Conservation (phyloP, 2,888 invertebrate species). For the Pterostichus niger region DNA sequence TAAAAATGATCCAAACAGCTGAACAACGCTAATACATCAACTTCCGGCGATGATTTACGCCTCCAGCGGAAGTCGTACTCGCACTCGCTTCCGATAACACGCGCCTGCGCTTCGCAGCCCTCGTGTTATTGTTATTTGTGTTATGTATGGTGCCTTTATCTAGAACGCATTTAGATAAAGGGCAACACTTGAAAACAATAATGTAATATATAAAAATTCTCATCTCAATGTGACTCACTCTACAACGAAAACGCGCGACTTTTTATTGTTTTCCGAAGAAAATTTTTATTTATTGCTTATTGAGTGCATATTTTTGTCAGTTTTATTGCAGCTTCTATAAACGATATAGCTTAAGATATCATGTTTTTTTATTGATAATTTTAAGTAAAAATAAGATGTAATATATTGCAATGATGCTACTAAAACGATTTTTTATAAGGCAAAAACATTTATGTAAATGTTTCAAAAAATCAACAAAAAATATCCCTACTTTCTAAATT, state of each 20-base stretch:
- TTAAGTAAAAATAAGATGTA: neutral
- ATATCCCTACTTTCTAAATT: neutral
- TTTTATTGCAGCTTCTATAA: slow-evolving; percentile 43
- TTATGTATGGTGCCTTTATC: slow-evolving; percentile 66
- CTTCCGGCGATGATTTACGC: slow-evolving; percentile 47
- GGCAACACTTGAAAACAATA: slow-evolving; percentile 65
- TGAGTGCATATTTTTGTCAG: slow-evolving; percentile 39
- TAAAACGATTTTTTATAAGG: slow-evolving; percentile 26
- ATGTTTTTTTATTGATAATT: slow-evolving; percentile 47
- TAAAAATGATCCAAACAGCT: slow-evolving; percentile 52
- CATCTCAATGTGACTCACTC: slow-evolving; percentile 11
- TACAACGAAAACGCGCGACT: neutral
- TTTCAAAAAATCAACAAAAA: neutral
- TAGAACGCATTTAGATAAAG: slow-evolving; percentile 65
- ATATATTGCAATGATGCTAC: slow-evolving; percentile 17
- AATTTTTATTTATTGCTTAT: slow-evolving; percentile 53
- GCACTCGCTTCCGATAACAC: slow-evolving; percentile 27
- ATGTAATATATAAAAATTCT: slow-evolving; percentile 64
- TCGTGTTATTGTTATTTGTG: slow-evolving; percentile 65
- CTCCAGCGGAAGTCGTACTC: neutral
- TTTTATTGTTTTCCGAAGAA: slow-evolving; percentile 49
- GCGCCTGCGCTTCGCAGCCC: slow-evolving; percentile 17
- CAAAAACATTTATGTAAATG: neutral
- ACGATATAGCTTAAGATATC: slow-evolving; percentile 42
- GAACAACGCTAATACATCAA: slow-evolving; percentile 55